These are phyloP conservation scores for Enteromius unitaeniatus DNA, from an alignment of 2,797 vertebrate species.

Conservation along the genomic window DNA sequence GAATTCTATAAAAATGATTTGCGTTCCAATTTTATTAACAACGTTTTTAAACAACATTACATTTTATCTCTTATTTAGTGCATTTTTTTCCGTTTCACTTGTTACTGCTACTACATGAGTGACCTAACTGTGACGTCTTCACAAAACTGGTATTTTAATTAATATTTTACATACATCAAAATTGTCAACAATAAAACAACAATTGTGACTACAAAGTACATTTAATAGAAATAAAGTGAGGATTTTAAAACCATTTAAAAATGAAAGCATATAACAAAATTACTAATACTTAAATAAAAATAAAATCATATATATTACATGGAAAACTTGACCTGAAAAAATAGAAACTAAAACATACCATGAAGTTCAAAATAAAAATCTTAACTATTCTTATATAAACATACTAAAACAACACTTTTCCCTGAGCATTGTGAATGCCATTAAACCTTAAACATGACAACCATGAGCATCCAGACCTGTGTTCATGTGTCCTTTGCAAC, in stretches of 20 bases:
- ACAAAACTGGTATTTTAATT: no score
- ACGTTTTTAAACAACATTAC: no score
- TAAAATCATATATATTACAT: not conserved
- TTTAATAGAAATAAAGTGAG: not conserved
- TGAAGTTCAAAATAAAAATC: not conserved
- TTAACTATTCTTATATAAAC: not conserved
- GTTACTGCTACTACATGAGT: no score
- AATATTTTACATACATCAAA: not conserved
- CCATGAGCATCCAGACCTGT: not conserved
- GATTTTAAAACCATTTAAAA: no score
- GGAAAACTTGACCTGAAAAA: not conserved
- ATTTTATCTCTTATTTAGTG: no score
- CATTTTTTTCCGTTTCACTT: no score
- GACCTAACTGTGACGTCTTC: no score
- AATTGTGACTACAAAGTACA: not conserved
- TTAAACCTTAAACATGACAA: not conserved
- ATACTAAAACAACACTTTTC: not conserved
- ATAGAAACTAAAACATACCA: not conserved
- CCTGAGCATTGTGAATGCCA: not conserved
- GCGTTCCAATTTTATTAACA: no score
- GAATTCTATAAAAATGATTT: no score
- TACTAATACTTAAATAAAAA: not conserved
- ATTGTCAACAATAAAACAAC: not conserved
- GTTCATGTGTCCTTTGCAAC: not conserved
- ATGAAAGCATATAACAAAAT: not conserved